phyloP scores from a whole-genome alignment of 2,113 vertebrate species.

The Ia io region DNA sequence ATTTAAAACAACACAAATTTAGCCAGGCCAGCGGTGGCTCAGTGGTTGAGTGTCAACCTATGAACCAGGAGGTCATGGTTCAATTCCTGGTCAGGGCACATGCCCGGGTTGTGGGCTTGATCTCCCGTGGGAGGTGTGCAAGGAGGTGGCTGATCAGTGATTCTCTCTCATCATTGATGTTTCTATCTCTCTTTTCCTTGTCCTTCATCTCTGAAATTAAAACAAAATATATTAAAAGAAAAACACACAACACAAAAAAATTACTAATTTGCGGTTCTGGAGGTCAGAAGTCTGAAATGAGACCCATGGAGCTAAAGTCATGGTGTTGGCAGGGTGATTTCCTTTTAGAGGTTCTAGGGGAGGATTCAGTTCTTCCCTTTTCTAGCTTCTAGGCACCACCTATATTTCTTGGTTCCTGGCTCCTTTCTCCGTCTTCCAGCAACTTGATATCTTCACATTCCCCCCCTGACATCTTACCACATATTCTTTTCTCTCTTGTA shows the following conservation, averaged over 20 bases:
- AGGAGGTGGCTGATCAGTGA: too few relatives aligned
- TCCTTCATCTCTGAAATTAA: too few relatives aligned
- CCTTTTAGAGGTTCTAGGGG: background rate
- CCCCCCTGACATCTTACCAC: accelerated
- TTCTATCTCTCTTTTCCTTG: too few relatives aligned
- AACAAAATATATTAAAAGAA: too few relatives aligned
- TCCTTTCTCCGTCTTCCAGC: background rate
- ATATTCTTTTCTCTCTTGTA: background rate
- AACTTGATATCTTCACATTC: background rate
- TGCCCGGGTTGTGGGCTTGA: too few relatives aligned
- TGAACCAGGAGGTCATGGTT: too few relatives aligned
- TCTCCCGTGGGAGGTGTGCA: too few relatives aligned
- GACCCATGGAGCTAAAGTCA: background rate
- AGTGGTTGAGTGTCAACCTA: too few relatives aligned
- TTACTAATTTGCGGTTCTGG: background rate
- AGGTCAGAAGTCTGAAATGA: background rate
- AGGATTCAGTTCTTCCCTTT: background rate
- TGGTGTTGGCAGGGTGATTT: background rate
- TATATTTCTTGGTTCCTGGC: background rate
- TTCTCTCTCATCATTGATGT: too few relatives aligned
- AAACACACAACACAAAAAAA: background rate
- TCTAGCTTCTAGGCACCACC: background rate
- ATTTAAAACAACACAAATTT: background rate
- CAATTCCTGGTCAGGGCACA: too few relatives aligned
- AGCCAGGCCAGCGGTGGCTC: too few relatives aligned